Evolutionary conservation across 2,113 vertebrate species (phyloP).

Genomic region (Himantopus leucocephalus): DNA sequence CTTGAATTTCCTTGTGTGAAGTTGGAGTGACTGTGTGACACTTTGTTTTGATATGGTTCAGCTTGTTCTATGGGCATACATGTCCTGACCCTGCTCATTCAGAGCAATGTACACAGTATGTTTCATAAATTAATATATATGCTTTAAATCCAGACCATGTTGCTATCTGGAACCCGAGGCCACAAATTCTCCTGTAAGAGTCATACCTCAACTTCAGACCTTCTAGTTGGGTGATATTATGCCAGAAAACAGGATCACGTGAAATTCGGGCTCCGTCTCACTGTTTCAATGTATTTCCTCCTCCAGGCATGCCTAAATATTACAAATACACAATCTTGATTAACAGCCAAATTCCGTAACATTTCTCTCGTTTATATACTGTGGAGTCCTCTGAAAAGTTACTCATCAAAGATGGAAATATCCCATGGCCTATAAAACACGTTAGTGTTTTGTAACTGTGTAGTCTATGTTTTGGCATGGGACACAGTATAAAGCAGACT

Average conservation of each 20-base stretch:
- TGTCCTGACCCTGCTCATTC: neutral
- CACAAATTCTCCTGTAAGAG: neutral
- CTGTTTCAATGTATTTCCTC: neutral
- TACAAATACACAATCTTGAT: neutral
- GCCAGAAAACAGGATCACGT: neutral
- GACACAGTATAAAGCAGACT: neutral
- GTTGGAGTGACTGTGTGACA: neutral
- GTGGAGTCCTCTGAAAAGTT: neutral
- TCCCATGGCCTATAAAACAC: neutral
- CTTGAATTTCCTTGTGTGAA: neutral
- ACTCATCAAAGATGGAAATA: neutral
- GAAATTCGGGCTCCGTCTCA: neutral
- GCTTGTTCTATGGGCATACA: neutral
- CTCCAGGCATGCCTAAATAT: neutral
- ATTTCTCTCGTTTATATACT: neutral
- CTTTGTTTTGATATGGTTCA: neutral
- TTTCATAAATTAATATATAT: neutral
- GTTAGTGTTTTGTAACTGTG: neutral
- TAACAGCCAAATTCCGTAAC: neutral
- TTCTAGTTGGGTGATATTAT: neutral
- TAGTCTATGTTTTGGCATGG: neutral
- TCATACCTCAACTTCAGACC: neutral
- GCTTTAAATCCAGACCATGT: neutral
- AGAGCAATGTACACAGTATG: rapidly evolving
- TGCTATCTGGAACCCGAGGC: neutral